A percentile compares a stretch with the other conserved stretches of the same genome.
These are phyloP conservation scores for Athalia circularis DNA, from an alignment of 2,888 invertebrate genomes.

Conservation along the genomic window DNA sequence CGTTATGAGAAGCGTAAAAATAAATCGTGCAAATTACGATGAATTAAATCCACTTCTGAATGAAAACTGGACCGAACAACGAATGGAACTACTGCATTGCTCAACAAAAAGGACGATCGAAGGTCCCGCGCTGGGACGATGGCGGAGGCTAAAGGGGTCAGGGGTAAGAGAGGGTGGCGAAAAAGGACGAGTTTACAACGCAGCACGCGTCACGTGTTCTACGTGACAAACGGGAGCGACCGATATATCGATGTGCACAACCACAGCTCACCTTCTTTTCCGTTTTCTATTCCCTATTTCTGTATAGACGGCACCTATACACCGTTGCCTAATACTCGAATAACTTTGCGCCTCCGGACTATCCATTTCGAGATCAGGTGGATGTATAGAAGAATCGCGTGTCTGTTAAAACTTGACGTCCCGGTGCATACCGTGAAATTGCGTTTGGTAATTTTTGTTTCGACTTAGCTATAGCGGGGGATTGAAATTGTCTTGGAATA, in stretches of 20 bases:
- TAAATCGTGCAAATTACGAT: no score
- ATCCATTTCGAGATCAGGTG: neutral
- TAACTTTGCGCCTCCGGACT: no score
- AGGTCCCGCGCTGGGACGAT: neutral
- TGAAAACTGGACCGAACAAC: slow-evolving; percentile 14
- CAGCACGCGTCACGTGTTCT: slow-evolving; percentile 34
- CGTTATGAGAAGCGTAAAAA: neutral
- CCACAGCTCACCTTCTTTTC: neutral
- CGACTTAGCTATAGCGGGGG: neutral
- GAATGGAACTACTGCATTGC: slow-evolving; percentile 29
- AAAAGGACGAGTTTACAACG: slow-evolving; percentile 33
- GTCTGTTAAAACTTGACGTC: neutral
- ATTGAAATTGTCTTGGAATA: slow-evolving; percentile 30
- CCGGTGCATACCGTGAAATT: slow-evolving; percentile 22
- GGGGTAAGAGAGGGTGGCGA: slow-evolving; percentile 9
- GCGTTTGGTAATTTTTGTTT: neutral
- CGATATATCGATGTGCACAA: neutral
- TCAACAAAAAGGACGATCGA: slow-evolving; percentile 24
- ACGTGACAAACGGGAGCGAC: slow-evolving; percentile 18
- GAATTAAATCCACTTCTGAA: neutral
- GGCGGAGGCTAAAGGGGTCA: slow-evolving; percentile 17
- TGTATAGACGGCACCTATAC: neutral
- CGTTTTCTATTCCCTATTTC: neutral
- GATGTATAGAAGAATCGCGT: no score
- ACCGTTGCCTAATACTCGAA: no score